A percentile compares a stretch with the other conserved stretches of the same genome.
phyloP scores from a whole-genome alignment of 2,888 invertebrate genomes.

The Germaria angustata region DNA sequence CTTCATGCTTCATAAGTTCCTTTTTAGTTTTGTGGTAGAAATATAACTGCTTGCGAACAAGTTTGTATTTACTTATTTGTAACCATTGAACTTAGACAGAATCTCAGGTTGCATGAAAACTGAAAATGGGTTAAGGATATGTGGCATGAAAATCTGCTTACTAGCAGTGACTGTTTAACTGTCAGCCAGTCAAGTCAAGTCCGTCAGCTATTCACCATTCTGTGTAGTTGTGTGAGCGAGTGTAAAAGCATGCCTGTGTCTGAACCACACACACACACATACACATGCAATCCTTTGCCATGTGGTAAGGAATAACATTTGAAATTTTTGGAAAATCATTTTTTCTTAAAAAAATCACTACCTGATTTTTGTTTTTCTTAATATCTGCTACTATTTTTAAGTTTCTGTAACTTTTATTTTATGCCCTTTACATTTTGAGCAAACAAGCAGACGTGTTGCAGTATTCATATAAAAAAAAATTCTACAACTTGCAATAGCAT shows the following conservation, averaged over 20 bases:
- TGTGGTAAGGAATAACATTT: neutral
- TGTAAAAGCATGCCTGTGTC: no score
- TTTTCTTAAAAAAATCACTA: no score
- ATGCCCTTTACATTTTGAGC: conserved; percentile 13
- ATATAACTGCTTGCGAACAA: no score
- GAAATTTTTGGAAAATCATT: neutral
- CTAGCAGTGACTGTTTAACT: conserved; percentile 42
- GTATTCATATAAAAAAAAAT: neutral
- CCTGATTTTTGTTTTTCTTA: neutral
- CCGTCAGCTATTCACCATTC: conserved; percentile 11
- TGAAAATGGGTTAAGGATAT: conserved; percentile 29
- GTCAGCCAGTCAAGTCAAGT: conserved; percentile 40
- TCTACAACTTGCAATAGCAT: neutral
- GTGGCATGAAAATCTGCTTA: conserved; percentile 35
- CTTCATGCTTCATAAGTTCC: neutral
- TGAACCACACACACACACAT: neutral
- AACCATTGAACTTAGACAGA: no score
- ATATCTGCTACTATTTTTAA: neutral
- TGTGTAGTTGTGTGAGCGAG: neutral
- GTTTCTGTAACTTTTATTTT: neutral
- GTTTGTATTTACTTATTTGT: no score
- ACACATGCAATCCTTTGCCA: neutral
- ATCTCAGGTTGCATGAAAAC: no score
- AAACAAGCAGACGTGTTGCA: no score
- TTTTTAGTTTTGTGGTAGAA: conserved; percentile 17